Base-by-base conservation (phyloP, 2,797 vertebrate species). In the Pelochelys cantorii region DNA sequence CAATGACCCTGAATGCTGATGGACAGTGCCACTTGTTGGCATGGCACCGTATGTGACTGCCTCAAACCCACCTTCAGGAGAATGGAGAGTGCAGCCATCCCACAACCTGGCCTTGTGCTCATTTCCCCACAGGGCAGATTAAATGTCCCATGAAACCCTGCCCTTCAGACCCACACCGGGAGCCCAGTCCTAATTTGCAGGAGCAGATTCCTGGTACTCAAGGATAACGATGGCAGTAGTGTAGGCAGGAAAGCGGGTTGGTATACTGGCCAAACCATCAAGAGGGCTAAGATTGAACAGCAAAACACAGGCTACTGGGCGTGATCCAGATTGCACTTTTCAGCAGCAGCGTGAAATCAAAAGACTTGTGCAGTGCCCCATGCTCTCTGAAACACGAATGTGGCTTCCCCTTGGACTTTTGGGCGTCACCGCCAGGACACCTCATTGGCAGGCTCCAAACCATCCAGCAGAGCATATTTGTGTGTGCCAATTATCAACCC, bases 361-460 rank as follows among this genome's bases (percentile, higher is more conserved):
- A 2, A 0, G 2, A 80, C 54, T 14, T 11, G 18, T 88, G 34
- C 84, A 9, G 42, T 0, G 0, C 23, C 14, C 2, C 5, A 17
- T 29, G 37, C 12, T 57, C 57, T 59, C 74, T 54, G 80, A 84
- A 87, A 84, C 74, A 79, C 83, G 25, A 17, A 22, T 4, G 85
- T 85, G 81, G 84, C 89, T 90, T 93, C 87, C 87, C 90, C 3
- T 89, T 60, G 81, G 90, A 74, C 95, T 92, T 91, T 52, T n/a
- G 5, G 22, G 48, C 37, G 74, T 29, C 84, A 42, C 65, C 59
- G 86, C 89, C 82, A 80, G 0, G 53, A 34, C 8, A 2, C 55
- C 23, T 48, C 5, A 29, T 4, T 37, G 57, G 52, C 74, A 81
- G 22, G 54, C 54, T 5, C 83, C 86, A 25, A 53, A 84, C 52